Conservation (phyloP, 2,888 invertebrate genomes). For the Oscheius onirici region DNA sequence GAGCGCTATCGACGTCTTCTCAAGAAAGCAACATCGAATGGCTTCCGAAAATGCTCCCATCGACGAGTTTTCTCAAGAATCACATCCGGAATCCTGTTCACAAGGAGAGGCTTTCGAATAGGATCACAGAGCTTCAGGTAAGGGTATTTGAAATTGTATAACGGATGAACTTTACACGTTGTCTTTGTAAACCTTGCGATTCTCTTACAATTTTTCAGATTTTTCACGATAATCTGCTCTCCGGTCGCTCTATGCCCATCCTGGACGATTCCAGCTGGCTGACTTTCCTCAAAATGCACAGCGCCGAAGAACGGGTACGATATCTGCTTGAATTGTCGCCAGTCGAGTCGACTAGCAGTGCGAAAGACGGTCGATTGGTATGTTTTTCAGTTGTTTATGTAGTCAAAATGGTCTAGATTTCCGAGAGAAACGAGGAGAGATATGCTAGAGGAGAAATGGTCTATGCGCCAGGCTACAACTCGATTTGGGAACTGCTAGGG, state of each 20-base stretch:
- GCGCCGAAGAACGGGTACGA: neutral
- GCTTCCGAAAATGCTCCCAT: conserved; percentile 11
- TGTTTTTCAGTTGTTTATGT: neutral
- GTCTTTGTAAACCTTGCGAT: too few species aligned
- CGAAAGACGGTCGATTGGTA: neutral
- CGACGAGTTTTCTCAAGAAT: conserved; percentile 7
- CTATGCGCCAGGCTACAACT: conserved; percentile 50
- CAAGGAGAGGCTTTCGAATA: neutral
- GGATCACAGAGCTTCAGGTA: conserved; percentile 26
- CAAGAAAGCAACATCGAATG: neutral
- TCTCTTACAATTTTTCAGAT: conserved; percentile 3
- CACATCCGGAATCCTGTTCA: conserved; percentile 3
- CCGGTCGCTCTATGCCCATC: neutral
- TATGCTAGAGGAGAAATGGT: conserved; percentile 49
- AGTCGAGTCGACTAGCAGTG: neutral
- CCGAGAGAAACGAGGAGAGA: conserved; percentile 34
- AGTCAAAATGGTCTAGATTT: conserved; percentile 22
- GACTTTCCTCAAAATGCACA: conserved; percentile 1
- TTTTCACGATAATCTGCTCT: neutral
- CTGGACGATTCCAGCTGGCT: conserved; percentile 23
- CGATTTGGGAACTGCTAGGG: conserved; percentile 47
- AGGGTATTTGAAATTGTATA: too few species aligned
- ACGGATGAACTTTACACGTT: too few species aligned
- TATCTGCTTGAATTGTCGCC: conserved; percentile 10
- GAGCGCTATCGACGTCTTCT: neutral